phyloP scores from a whole-genome alignment of 2,113 vertebrate species.

The Noturus placidus region DNA sequence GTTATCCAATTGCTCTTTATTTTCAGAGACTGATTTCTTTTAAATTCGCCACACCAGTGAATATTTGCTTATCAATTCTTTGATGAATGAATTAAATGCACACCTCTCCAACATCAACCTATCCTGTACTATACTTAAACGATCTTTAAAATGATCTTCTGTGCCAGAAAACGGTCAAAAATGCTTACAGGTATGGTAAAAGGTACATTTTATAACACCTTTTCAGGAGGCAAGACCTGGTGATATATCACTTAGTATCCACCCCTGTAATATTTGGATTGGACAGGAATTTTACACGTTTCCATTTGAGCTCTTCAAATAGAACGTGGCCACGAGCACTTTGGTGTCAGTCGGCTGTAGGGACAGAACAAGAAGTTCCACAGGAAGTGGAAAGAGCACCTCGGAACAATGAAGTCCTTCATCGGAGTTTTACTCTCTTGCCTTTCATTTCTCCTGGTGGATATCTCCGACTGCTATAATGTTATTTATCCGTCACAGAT shows the following conservation, averaged over 20 bases:
- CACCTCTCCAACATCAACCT: too few relatives aligned
- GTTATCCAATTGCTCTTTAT: too few relatives aligned
- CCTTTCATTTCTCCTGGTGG: conserved; percentile 60
- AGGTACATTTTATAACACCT: not conserved
- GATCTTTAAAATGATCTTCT: not conserved
- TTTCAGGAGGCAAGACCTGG: not conserved
- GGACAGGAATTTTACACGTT: conserved; percentile 57
- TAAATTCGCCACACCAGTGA: too few relatives aligned
- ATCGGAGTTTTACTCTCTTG: conserved; percentile 62
- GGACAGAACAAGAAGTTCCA: conserved; percentile 13
- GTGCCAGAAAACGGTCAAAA: not conserved
- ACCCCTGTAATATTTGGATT: conserved; percentile 59
- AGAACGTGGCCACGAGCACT: conserved; percentile 36
- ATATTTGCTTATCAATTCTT: too few relatives aligned
- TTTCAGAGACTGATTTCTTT: too few relatives aligned
- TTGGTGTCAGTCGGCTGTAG: conserved; percentile 34
- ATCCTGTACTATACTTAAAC: not conserved
- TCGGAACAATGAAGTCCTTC: conserved; percentile 62
- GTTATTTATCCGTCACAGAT: conserved; percentile 58
- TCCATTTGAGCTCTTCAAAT: conserved; percentile 58
- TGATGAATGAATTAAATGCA: too few relatives aligned
- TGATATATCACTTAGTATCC: conserved; percentile 13
- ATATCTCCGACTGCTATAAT: conserved; percentile 63
- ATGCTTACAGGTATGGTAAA: not conserved
- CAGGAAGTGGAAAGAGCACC: conserved; percentile 14